Evolutionary conservation across 2,797 vertebrate species (phyloP).

Genomic region (Pipistrellus pipistrellus): DNA sequence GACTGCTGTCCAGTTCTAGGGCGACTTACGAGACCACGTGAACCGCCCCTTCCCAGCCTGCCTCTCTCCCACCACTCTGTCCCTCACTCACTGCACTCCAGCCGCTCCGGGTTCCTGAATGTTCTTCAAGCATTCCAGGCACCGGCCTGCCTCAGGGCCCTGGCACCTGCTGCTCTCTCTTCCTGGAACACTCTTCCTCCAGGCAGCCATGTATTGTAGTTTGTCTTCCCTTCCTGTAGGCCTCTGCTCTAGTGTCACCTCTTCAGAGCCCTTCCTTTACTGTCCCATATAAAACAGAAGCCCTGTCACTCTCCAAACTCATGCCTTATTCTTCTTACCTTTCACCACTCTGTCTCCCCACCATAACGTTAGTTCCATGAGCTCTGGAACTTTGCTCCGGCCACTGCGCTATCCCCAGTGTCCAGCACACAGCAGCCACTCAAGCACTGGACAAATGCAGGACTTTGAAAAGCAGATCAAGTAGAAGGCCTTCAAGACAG

Average conservation of each 20-base stretch:
- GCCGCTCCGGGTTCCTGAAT: not conserved
- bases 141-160: not conserved
- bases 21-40: accelerated
- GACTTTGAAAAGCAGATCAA: not conserved
- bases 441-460: not conserved
- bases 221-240: not conserved
- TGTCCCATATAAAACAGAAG: not conserved
- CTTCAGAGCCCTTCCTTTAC: not conserved
- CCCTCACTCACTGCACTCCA: not conserved
- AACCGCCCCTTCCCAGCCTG: not conserved
- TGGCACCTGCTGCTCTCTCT: not conserved
- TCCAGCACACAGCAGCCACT: not conserved
- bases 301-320: not conserved
- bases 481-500: not conserved
- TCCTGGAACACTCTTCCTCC: not conserved
- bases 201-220: not conserved
- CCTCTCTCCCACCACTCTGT: not conserved
- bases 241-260: not conserved
- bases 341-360: not conserved
- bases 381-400: not conserved
- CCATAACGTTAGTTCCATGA: not conserved
- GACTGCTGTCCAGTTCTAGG: not conserved
- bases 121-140: not conserved
- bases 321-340: not conserved
- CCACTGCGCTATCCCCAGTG: not conserved